Conservation (phyloP, 2,113 vertebrate genomes). For the Nipponia nippon region DNA sequence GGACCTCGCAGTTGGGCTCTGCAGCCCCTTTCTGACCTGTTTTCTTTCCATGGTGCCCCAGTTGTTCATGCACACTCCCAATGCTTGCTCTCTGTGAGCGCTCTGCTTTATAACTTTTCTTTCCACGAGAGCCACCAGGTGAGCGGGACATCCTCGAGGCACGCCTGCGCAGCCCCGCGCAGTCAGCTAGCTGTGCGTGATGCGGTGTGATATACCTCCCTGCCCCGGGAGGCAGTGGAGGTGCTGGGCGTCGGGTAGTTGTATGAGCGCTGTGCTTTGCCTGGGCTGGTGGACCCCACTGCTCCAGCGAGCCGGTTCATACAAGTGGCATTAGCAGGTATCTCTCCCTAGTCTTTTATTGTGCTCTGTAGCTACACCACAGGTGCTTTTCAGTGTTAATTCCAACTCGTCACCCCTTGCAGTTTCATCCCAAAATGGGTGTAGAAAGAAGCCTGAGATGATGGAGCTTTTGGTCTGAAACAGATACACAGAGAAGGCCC, state of each 20-base stretch:
- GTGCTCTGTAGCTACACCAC: background rate
- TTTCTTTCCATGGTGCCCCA: background rate
- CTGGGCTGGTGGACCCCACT: background rate
- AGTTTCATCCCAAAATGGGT: background rate
- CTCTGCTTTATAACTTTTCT: background rate
- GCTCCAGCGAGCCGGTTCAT: background rate
- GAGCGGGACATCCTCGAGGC: background rate
- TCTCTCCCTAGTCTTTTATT: background rate
- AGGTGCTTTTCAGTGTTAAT: background rate
- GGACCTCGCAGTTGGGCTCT: background rate
- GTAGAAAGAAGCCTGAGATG: background rate
- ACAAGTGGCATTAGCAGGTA: background rate
- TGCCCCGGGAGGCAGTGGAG: accelerated
- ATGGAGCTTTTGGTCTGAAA: background rate
- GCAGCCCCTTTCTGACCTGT: background rate
- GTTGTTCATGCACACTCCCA: background rate
- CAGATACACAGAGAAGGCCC: background rate
- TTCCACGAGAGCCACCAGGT: accelerated
- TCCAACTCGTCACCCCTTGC: background rate
- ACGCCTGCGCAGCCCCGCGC: accelerated
- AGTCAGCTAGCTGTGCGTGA: background rate
- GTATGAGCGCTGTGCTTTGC: background rate
- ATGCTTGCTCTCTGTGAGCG: background rate
- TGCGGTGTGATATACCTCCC: background rate
- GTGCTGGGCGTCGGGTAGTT: accelerated